These are phyloP conservation scores for Loxodonta africana DNA, from an alignment of 2,113 vertebrate species.

Conservation along the genomic window DNA sequence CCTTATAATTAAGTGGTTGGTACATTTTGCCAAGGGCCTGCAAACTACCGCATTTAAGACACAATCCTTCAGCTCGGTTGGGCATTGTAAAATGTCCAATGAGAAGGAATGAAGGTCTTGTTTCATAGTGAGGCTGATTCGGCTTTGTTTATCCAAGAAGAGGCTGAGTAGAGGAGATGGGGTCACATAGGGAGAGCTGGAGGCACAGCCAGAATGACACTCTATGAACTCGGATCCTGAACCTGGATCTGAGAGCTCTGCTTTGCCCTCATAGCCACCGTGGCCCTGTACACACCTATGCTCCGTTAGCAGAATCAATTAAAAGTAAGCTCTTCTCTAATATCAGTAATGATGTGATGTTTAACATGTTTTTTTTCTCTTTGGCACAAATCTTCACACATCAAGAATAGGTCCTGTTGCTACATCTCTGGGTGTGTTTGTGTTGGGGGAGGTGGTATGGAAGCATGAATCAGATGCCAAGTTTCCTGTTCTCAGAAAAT, in stretches of 20 bases:
- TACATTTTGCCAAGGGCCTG: background rate
- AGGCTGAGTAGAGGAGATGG: conserved; percentile 33
- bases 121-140: conserved; percentile 39
- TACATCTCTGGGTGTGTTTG: background rate
- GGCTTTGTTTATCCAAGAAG: conserved; percentile 43
- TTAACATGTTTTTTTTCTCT: background rate
- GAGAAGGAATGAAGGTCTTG: conserved; percentile 19
- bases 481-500: conserved; percentile 63
- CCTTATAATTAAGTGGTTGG: background rate
- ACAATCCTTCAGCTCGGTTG: background rate
- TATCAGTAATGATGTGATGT: background rate
- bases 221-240: background rate
- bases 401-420: background rate
- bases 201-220: conserved; percentile 39
- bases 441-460: background rate
- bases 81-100: background rate
- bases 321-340: conserved; percentile 40
- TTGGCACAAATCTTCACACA: background rate
- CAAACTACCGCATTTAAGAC: background rate
- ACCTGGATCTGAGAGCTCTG: background rate
- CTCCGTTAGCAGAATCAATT: conserved; percentile 32
- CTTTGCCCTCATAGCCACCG: background rate
- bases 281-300: background rate
- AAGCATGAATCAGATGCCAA: conserved; percentile 52
- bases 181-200: conserved; percentile 46